Percentiles rank a stretch among this genome's conserved stretches.
Evolutionary conservation across 2,797 vertebrate genomes (phyloP).

Genomic region (Triplophysa yarkandensis): DNA sequence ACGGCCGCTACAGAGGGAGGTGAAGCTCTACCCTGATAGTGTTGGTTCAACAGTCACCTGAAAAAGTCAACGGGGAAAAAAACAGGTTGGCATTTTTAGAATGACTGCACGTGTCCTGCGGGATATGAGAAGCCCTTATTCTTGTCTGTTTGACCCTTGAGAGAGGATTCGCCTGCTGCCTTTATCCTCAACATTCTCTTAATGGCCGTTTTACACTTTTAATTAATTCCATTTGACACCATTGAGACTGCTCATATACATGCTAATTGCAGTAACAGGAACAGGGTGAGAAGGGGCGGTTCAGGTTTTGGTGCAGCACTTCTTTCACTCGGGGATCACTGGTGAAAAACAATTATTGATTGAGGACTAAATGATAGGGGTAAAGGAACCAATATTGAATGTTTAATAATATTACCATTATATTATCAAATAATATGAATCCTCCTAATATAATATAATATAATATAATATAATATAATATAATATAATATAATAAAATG

Average conservation of each 20-base stretch:
- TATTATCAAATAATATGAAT: no score
- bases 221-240: slow-evolving; percentile 58
- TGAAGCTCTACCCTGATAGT: slow-evolving; percentile 3
- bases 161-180: slow-evolving; percentile 44
- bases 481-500: no score
- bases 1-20: slow-evolving; percentile 20
- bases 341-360: background rate
- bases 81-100: slow-evolving; percentile 12
- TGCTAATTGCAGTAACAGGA: slow-evolving; percentile 51
- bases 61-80: slow-evolving; percentile 11
- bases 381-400: background rate
- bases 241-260: slow-evolving; percentile 50
- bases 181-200: slow-evolving; percentile 46
- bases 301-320: slow-evolving; percentile 20
- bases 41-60: background rate
- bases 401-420: background rate
- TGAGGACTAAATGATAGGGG: background rate
- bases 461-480: no score
- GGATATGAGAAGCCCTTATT: slow-evolving; percentile 9
- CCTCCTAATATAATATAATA: no score
- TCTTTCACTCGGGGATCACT: background rate
- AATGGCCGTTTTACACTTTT: slow-evolving; percentile 58
- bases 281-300: slow-evolving; percentile 16
- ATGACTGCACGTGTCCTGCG: slow-evolving; percentile 3
- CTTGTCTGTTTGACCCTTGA: slow-evolving; percentile 34